These are phyloP conservation scores for Pogona vitticeps DNA, from an alignment of 2,113 vertebrate species.

Conservation along the genomic window DNA sequence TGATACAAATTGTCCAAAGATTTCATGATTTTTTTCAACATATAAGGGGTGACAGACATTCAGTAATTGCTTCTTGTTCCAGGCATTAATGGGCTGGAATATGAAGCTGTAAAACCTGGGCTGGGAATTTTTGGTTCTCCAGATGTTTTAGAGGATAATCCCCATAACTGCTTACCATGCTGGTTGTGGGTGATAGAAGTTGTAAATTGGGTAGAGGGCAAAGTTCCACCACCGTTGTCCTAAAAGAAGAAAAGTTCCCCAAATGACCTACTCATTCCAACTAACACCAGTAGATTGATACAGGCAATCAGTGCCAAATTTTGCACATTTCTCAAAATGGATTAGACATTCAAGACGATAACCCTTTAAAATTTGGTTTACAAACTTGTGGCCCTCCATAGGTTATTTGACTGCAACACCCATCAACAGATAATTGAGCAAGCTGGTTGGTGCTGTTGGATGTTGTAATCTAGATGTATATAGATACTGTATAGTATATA, in stretches of 20 bases:
- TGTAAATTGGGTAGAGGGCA: not conserved
- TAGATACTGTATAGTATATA: too few relatives aligned
- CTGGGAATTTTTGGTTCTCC: not conserved
- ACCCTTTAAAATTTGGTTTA: not conserved
- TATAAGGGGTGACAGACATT: slow-evolving; percentile 13
- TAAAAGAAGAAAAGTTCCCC: not conserved
- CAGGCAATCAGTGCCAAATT: not conserved
- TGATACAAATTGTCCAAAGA: not conserved
- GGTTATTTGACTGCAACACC: not conserved
- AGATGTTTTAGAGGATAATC: not conserved
- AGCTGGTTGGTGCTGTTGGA: not conserved
- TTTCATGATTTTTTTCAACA: slow-evolving; percentile 18
- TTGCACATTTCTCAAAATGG: not conserved
- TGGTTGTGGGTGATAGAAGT: not conserved
- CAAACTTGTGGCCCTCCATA: not conserved
- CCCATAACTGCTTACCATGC: not conserved
- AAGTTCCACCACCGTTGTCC: not conserved
- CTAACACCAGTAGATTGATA: not conserved
- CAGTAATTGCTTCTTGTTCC: not conserved
- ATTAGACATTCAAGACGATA: not conserved
- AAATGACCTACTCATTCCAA: not conserved
- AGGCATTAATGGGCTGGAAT: too few relatives aligned
- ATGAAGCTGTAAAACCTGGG: too few relatives aligned
- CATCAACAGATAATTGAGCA: not conserved
- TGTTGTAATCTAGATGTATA: not conserved